Evolutionary conservation across 2,888 invertebrate species (phyloP), one percentile per base, ranked within the genome.

Genomic region (Andricus curvator): DNA sequence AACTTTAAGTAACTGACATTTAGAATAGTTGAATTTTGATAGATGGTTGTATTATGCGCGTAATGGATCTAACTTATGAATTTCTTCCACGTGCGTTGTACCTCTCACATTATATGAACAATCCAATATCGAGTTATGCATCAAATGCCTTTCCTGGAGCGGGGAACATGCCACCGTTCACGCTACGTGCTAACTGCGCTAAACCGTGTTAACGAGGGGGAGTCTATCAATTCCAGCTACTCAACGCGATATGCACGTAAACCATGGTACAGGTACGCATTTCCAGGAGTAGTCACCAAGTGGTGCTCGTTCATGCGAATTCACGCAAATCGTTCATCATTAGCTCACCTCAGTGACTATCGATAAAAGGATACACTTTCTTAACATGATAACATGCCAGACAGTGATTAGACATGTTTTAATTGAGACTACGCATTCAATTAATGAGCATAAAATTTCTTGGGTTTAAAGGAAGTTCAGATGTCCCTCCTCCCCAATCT

Each of bases 61-160:
- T 89, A 88, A 81, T 88, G 85, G 89, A 88, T 88, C 88, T 85
- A 86, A 87, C 87, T 87, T 79, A 85, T 87, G 88, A 90, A 91
- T 91, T 91, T 90, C 89, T 90, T 89, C 90, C 89, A 89, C 88
- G 90, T 90, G 90, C 90, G 87, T 89, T 90, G 90, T 91, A 89
- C 74, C 37, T 92, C 90, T 88, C 88, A 86, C 88, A 89, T 91
- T 92, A 92, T 92, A 74, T 74, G 74, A 74, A 74, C 56, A 91
- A 91, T 91, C 88, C 89, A 89, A 91, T 92, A 91, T 90, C 89
- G 89, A 86, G 90, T 89, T 91, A 91, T 91, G 89, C 89, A 90
- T 90, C 89, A 90, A 89, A 90, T 90, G 88, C 87, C 87, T 89
- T 82, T 84, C 85, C 87, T 81, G 84, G 29, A 80, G 82, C 82